Conservation (phyloP, 2,797 vertebrate genomes). For the Lophius americanus region DNA sequence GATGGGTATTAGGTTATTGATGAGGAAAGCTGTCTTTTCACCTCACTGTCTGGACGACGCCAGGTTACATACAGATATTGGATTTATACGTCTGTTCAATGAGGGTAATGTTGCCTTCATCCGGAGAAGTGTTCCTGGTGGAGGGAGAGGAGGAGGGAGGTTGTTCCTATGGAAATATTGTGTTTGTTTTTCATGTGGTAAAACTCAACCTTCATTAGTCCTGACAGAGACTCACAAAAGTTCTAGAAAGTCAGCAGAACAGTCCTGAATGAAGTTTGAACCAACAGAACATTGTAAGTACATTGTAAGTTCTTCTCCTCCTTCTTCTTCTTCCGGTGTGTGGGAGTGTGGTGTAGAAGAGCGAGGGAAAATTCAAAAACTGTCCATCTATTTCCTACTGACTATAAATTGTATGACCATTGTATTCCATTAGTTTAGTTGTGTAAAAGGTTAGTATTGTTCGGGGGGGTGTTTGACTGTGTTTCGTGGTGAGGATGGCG, state of each 20-base stretch:
- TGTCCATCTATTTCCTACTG: too few species aligned
- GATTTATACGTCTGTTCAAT: constrained; percentile 64
- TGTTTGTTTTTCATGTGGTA: constrained; percentile 4
- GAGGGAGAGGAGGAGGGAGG: not conserved
- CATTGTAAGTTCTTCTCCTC: too few species aligned
- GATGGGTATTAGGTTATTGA: constrained; percentile 69
- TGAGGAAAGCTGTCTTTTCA: constrained; percentile 55
- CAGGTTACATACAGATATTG: constrained; percentile 50
- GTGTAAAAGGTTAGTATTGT: too few species aligned
- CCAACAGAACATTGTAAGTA: not conserved
- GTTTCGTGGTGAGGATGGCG: too few species aligned
- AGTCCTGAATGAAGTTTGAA: not conserved
- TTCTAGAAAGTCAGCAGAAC: constrained; percentile 2
- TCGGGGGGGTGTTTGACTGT: too few species aligned
- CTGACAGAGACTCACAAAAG: not conserved
- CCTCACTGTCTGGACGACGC: constrained; percentile 56
- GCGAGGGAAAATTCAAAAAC: too few species aligned
- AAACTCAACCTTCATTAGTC: constrained; percentile 28
- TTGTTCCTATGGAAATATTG: constrained; percentile 14
- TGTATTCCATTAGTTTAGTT: too few species aligned
- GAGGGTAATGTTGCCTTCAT: constrained; percentile 63
- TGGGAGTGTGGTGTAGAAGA: too few species aligned
- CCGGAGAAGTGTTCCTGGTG: constrained; percentile 31
- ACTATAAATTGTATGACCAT: too few species aligned
- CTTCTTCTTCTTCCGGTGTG: too few species aligned